These are phyloP conservation scores for Melierax canorus DNA, from an alignment of 2,113 vertebrate species.

Conservation along the genomic window DNA sequence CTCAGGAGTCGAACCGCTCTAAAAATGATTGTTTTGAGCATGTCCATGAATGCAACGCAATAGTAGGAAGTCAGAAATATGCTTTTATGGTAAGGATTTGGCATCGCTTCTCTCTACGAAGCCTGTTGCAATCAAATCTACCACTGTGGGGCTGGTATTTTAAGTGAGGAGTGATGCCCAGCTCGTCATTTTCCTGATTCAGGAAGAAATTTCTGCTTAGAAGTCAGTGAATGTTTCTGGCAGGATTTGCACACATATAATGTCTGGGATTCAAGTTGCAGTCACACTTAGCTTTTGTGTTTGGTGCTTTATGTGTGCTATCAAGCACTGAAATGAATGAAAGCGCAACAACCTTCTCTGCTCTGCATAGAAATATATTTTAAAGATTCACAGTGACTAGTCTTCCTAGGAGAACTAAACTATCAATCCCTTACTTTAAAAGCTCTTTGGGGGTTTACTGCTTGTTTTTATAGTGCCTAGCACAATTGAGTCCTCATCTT, in stretches of 20 bases:
- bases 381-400: not conserved
- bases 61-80: not conserved
- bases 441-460: not conserved
- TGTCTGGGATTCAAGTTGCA: not conserved
- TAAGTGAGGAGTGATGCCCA: not conserved
- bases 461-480: not conserved
- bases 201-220: not conserved
- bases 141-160: not conserved
- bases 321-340: not conserved
- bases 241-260: not conserved
- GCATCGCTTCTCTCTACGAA: not conserved
- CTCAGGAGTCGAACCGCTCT: constrained; percentile 62
- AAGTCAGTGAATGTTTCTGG: not conserved
- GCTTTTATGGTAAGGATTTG: not conserved
- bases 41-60: not conserved
- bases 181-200: not conserved
- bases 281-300: not conserved
- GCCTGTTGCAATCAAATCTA: not conserved
- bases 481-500: not conserved
- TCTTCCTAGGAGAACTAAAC: not conserved
- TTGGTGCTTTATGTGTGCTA: not conserved
- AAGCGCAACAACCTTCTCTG: not conserved
- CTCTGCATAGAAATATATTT: not conserved
- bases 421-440: not conserved
- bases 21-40: constrained; percentile 53